Evolutionary conservation across 2,888 invertebrate genomes (phyloP).

Genomic region (Aelia acuminata): DNA sequence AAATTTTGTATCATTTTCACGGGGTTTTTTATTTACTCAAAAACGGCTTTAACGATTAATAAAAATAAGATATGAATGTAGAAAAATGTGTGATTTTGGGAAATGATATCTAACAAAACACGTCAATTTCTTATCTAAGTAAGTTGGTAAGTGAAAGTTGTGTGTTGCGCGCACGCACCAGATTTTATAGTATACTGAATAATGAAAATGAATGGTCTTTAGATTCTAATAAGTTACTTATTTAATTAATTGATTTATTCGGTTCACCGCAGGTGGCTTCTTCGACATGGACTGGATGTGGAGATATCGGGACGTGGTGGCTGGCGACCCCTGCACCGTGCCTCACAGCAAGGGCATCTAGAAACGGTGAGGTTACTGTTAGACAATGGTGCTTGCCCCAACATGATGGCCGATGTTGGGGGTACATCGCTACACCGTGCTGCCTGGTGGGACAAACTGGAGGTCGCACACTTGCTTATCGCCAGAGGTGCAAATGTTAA

Average conservation of each 20-base stretch:
- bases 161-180: too few relatives aligned
- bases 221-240: not conserved
- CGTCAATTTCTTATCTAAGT: too few relatives aligned
- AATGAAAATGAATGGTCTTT: too few relatives aligned
- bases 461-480: slow-evolving; percentile 27
- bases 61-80: too few relatives aligned
- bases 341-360: slow-evolving; percentile 6
- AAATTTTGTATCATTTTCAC: too few relatives aligned
- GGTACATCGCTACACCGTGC: slow-evolving; percentile 6
- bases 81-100: too few relatives aligned
- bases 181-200: too few relatives aligned
- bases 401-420: slow-evolving; percentile 27
- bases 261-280: not conserved
- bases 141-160: too few relatives aligned
- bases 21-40: too few relatives aligned
- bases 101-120: too few relatives aligned
- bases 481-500: not conserved
- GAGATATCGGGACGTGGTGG: slow-evolving; percentile 10
- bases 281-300: slow-evolving; percentile 1
- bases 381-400: slow-evolving; percentile 19
- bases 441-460: slow-evolving; percentile 17
- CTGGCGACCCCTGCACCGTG: slow-evolving; percentile 30
- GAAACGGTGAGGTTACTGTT: not conserved
- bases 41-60: too few relatives aligned
- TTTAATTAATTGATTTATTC: not conserved